phyloP scores from a whole-genome alignment of 2,113 vertebrate genomes.

The Daphoenositta chrysoptera region DNA sequence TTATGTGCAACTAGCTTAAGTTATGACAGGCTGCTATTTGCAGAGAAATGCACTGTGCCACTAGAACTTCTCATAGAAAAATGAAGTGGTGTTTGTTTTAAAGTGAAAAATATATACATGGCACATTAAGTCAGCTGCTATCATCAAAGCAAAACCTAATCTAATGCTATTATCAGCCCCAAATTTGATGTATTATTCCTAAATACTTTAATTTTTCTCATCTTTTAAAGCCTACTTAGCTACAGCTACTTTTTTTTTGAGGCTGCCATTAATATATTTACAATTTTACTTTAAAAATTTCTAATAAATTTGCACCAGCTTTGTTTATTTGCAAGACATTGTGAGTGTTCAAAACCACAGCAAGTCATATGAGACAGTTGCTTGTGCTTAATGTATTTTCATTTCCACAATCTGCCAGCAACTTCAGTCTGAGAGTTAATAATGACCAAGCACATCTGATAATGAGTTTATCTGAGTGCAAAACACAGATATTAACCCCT shows the following conservation, averaged over 20 bases:
- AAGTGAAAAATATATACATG: slow-evolving; percentile 57
- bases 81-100: slow-evolving; percentile 60
- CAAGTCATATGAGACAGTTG: not conserved
- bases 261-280: not conserved
- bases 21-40: slow-evolving; percentile 64
- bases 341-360: not conserved
- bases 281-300: not conserved
- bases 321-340: not conserved
- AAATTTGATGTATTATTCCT: not conserved
- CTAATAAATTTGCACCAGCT: not conserved
- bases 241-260: not conserved
- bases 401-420: not conserved
- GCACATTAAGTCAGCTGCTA: slow-evolving; percentile 38
- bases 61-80: slow-evolving; percentile 15
- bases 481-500: not conserved
- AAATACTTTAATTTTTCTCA: not conserved
- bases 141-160: not conserved
- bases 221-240: not conserved
- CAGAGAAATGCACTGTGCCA: slow-evolving; percentile 54
- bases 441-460: not conserved
- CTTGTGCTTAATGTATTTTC: not conserved
- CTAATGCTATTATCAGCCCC: not conserved
- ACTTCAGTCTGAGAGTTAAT: not conserved
- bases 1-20: slow-evolving; percentile 69
- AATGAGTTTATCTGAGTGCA: not conserved